These are phyloP conservation scores for Ditylenchus dipsaci DNA, from an alignment of 1,140 invertebrate species.

Conservation along the genomic window DNA sequence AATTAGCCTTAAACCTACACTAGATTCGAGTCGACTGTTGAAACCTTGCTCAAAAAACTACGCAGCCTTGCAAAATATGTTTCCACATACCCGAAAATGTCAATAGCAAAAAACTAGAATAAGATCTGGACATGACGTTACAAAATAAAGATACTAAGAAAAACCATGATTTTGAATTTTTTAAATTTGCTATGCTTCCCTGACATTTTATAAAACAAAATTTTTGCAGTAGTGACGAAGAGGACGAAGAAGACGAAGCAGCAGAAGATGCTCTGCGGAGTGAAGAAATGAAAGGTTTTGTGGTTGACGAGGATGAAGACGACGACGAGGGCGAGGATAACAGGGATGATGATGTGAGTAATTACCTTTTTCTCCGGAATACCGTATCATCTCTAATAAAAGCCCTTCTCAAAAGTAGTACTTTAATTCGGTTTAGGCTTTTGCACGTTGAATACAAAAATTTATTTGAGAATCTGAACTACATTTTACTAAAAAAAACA, in stretches of 20 bases:
- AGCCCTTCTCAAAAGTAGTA: no score
- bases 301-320: conserved; percentile 54
- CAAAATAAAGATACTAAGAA: conserved; percentile 14
- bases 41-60: no score
- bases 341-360: conserved; percentile 44
- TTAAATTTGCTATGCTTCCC: conserved; percentile 14
- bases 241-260: conserved; percentile 41
- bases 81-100: no score
- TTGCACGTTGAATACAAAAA: no score
- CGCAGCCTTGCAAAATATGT: no score
- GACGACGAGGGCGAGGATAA: conserved; percentile 48
- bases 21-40: no score
- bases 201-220: background rate
- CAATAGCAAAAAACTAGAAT: no score
- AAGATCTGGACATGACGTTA: no score
- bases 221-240: conserved; percentile 40
- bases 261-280: conserved; percentile 16
- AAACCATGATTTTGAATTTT: conserved; percentile 16
- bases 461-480: no score
- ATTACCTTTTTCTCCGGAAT: conserved; percentile 22
- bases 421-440: no score
- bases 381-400: conserved; percentile 6
- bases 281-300: conserved; percentile 40
- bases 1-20: no score
- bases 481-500: no score